phyloP scores from a whole-genome alignment of 2,888 invertebrate species.

The Heteromyza rotundicornis region DNA sequence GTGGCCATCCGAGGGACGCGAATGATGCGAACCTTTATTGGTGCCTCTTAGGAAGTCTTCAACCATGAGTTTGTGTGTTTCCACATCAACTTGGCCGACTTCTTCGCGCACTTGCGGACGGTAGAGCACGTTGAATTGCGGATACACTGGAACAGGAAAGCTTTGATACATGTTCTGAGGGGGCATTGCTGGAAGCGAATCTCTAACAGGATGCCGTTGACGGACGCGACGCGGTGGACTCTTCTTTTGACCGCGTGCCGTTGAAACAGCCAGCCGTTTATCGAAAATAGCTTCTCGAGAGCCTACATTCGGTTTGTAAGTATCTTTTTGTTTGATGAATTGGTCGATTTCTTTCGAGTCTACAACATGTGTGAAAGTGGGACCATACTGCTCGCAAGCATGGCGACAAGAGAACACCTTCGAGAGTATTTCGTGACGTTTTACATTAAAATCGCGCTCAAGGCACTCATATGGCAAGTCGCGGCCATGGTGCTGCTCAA shows the following conservation, averaged over 20 bases:
- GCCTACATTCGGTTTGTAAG: slow-evolving; percentile 12
- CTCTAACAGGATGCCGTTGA: not conserved
- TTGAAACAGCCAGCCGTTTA: not conserved
- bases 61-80: slow-evolving; percentile 55
- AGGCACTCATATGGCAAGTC: slow-evolving; percentile 73
- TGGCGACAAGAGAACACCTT: slow-evolving; percentile 74
- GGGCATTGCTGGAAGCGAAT: not conserved
- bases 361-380: slow-evolving; percentile 66
- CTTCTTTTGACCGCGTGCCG: not conserved
- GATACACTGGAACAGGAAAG: not conserved
- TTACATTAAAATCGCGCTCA: slow-evolving; percentile 70
- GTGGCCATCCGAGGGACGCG: slow-evolving; percentile 6
- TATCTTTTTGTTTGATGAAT: slow-evolving; percentile 40
- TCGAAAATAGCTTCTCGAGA: not conserved
- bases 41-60: slow-evolving; percentile 53
- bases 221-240: not conserved
- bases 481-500: slow-evolving; percentile 78
- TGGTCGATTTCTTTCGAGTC: slow-evolving; percentile 60
- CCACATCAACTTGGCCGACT: slow-evolving; percentile 44
- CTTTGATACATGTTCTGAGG: not conserved
- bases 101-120: not conserved
- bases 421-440: slow-evolving; percentile 68
- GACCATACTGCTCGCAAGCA: slow-evolving; percentile 68
- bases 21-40: slow-evolving; percentile 22
- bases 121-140: not conserved